Conservation (phyloP, 2,797 vertebrate species). For the Pseudochaenichthys georgianus region DNA sequence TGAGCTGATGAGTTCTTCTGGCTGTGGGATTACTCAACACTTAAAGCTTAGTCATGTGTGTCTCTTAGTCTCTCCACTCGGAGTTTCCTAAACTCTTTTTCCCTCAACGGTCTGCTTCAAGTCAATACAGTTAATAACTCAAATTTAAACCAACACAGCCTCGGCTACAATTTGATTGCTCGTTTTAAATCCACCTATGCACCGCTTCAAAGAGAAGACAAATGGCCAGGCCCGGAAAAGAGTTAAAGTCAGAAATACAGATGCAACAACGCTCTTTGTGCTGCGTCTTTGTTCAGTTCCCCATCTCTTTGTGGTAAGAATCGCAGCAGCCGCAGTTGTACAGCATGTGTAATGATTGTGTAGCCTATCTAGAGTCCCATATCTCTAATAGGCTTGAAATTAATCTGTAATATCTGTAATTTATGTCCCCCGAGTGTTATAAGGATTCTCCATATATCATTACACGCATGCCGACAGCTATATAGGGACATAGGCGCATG, state of each 20-base stretch:
- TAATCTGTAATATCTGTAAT: slow-evolving; percentile 71
- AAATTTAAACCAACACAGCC: slow-evolving; percentile 44
- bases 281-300: not conserved
- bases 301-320: slow-evolving; percentile 19
- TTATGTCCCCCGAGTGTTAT: slow-evolving; percentile 52
- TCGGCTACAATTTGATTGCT: slow-evolving; percentile 61
- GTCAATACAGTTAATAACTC: slow-evolving; percentile 72
- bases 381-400: slow-evolving; percentile 70
- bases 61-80: slow-evolving; percentile 49
- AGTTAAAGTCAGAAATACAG: slow-evolving; percentile 21
- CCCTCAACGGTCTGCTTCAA: slow-evolving; percentile 54
- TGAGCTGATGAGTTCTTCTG: slow-evolving; percentile 75
- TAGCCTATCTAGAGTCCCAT: slow-evolving; percentile 20
- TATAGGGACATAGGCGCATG: slow-evolving; percentile 31
- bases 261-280: not conserved
- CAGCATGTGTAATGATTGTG: slow-evolving; percentile 34
- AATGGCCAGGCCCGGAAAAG: slow-evolving; percentile 27
- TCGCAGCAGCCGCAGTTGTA: slow-evolving; percentile 26
- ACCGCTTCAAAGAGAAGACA: slow-evolving; percentile 47
- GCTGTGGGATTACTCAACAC: slow-evolving; percentile 75
- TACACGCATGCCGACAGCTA: slow-evolving; percentile 37
- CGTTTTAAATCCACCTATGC: slow-evolving; percentile 57
- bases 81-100: slow-evolving; percentile 64
- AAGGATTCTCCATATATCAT: slow-evolving; percentile 54
- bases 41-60: slow-evolving; percentile 76